Percentiles rank a stretch among this genome's conserved stretches.
phyloP scores from a whole-genome alignment of 2,113 vertebrate species.

The Erythrolamprus reginae region DNA sequence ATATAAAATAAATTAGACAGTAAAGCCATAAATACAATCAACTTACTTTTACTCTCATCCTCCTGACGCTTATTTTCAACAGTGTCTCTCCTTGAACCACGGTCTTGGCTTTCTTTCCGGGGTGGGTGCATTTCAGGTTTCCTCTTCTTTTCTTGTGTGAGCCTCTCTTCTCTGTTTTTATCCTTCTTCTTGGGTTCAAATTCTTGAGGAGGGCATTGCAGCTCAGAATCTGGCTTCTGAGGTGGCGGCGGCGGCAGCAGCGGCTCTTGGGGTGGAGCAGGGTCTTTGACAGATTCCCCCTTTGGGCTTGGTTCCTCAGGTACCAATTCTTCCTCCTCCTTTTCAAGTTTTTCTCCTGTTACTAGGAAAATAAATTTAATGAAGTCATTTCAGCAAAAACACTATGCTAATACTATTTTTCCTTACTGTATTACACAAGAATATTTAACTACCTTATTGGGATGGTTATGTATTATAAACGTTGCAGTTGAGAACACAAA shows the following conservation, averaged over 20 bases:
- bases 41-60: constrained; percentile 77
- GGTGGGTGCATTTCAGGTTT: constrained; percentile 59
- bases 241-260: too few relatives aligned
- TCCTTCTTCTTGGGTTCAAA: constrained; percentile 70
- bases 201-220: constrained; percentile 69
- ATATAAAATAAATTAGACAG: not conserved
- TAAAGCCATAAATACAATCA: not conserved
- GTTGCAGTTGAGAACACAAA: not conserved
- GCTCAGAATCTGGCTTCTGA: constrained; percentile 41
- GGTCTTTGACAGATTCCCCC: constrained; percentile 48
- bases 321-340: constrained; percentile 59
- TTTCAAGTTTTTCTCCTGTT: constrained; percentile 63
- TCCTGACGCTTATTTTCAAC: constrained; percentile 61
- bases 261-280: constrained; percentile 5
- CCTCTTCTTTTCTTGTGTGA: constrained; percentile 65
- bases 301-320: constrained; percentile 63
- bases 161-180: constrained; percentile 62
- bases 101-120: constrained; percentile 59
- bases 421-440: not conserved
- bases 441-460: not conserved
- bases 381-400: not conserved
- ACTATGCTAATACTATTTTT: not conserved
- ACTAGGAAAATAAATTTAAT: constrained; percentile 32
- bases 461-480: not conserved
- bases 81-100: constrained; percentile 53